Base-by-base conservation (phyloP, 1,140 invertebrate genomes). In the Brachionus rotundiformis region DNA sequence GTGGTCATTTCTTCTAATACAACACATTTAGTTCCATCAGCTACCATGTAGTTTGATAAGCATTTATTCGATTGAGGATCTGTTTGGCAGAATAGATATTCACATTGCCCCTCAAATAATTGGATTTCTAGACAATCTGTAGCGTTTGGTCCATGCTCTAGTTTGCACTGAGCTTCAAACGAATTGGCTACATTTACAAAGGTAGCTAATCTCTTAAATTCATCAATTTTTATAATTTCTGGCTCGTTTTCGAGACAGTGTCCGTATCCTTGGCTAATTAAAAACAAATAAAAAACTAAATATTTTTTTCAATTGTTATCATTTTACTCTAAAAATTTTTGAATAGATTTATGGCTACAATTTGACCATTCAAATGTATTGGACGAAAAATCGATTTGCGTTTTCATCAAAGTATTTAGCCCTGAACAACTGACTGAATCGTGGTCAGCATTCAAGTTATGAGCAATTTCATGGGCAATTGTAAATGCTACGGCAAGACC, bases 401-500 rank as follows among this genome's bases (percentile, higher is more conserved):
- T 93, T 3, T 93, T 93, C 94, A 96, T 95, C 27, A 95, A 23
- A 13, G 7, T 36, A 19, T 61, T 41, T 11, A 29, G 13, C 10
- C 39, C 33, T 29, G 8, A 23, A 2, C 41, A 39, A 19, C 31
- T 19, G 4, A 19, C 33, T 13, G 23, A 31, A 39, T 80, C 41
- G 33, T 80, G 47, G 13, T 61, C 77, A 7, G 25, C 29, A 41
- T 80, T 59, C 41, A 63, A 29, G 29, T 95, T 95, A 89, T 96
- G 94, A 63, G 94, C 94, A 84, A 96, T 88, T 88, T 96, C 94
- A 85, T 96, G 94, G 13, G 94, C 93, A 83, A 96, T 93, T 25
- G 94, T 96, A 87, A 94, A 94, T 6, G 94, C 93, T 76, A 95
- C 89, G 84, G 93, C 93, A 80, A 96, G 92, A 36, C 94, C 94